Base-by-base conservation (phyloP, 2,888 invertebrate species). In the Sisyra nigra region DNA sequence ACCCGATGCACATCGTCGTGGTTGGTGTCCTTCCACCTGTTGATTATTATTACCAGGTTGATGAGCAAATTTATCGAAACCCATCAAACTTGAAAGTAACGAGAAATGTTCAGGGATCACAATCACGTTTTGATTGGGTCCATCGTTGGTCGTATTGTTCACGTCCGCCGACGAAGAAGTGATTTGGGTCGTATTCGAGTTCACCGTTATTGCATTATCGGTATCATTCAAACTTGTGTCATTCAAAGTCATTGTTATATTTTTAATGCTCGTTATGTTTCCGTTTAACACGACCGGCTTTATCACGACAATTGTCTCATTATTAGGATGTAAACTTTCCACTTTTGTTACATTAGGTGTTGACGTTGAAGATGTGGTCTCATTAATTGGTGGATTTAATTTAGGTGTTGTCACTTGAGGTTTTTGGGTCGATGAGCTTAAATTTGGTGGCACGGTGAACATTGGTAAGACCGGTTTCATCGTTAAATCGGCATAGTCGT, bases 401-500 rank as follows among this genome's bases (percentile, higher is more conserved):
- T 39, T 46, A 41, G 11, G 5, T 34, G 45, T 29, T 41, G 43
- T 51, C 31, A 10, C 11, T 9, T 10, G 6, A 17, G 37, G 29
- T 36, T 34, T 24, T n/a, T n/a, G n/a, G 15, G 40, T 35, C 29
- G 44, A 8, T 18, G 37, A 40, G 19, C 49, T 47, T 35, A 44
- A 47, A 8, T 48, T 44, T 7, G 53, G 42, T 15, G 50, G 34
- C 9, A 49, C 42, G 33, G 49, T 50, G 4, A 54, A 52, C 13
- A 54, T 53, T 45, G 48, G 50, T 2, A 52, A 43, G 13, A 51
- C 50, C 18, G 79, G 79, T 61, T 78, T 80, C 54, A 77, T 65
- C 14, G 80, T 81, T 59, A 80, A 72, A 54, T 80, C 80, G 3
- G 75, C 67, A 53, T 80, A 79, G 57, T 81, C 80, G 56, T 81